phyloP scores from a whole-genome alignment of 1,140 invertebrate species.

The Neodiprion pinetum region DNA sequence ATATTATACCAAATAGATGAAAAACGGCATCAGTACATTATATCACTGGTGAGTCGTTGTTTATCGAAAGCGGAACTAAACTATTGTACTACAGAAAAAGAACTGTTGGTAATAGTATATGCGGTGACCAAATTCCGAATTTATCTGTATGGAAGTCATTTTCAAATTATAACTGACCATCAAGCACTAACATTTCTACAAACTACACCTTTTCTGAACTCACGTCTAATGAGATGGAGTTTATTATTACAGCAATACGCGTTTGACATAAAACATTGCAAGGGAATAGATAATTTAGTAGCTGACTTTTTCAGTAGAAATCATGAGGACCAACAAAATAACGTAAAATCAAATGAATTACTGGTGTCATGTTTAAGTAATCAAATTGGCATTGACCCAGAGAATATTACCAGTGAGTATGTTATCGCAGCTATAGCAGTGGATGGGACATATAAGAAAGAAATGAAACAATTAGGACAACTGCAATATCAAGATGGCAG shows the following conservation, averaged over 20 bases:
- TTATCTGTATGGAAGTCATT: no score
- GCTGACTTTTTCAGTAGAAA: no score
- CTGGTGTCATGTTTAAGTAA: background rate
- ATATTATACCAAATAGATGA: background rate
- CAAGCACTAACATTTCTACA: no score
- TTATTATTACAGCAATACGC: no score
- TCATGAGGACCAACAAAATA: background rate
- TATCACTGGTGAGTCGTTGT: conserved; percentile 14
- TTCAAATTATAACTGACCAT: no score
- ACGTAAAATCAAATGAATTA: background rate
- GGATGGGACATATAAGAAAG: background rate
- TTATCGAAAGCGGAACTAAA: background rate
- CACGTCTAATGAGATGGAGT: no score
- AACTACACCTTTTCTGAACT: no score
- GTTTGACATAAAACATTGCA: no score
- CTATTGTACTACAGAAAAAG: conserved; percentile 20
- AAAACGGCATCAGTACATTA: background rate
- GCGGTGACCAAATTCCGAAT: conserved; percentile 8
- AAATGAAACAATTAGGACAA: background rate
- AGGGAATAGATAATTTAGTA: no score
- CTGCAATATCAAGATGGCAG: no score
- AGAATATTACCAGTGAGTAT: background rate
- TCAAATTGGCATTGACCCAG: background rate
- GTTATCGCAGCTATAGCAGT: background rate
- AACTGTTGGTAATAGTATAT: conserved; percentile 17